Conservation (phyloP, 2,888 invertebrate genomes). For the Apomyelois bistriatella region DNA sequence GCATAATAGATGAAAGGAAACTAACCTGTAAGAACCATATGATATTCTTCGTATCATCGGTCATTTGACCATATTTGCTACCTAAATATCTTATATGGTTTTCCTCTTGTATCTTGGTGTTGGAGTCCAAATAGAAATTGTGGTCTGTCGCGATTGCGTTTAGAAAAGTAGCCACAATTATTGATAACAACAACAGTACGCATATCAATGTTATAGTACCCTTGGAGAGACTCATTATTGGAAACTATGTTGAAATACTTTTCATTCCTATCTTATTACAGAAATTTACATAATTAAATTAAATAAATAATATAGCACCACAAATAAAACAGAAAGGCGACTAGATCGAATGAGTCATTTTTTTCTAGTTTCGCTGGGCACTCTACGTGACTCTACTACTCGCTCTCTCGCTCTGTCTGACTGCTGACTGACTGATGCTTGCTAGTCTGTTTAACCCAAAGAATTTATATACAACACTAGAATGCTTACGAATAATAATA, state of each 20-base stretch:
- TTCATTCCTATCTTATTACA: neutral
- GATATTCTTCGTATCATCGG: constrained; percentile 79
- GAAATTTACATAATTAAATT: constrained; percentile 6
- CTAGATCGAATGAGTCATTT: neutral
- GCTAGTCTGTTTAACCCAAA: no score
- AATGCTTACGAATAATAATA: no score
- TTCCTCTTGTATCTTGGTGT: constrained; percentile 48
- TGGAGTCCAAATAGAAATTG: constrained; percentile 56
- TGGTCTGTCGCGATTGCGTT: constrained; percentile 83
- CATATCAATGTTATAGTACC: constrained; percentile 80
- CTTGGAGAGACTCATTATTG: constrained; percentile 82
- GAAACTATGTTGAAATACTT: neutral
- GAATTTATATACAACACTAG: no score
- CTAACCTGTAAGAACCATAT: constrained; percentile 89
- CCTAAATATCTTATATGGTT: constrained; percentile 55
- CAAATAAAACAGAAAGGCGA: neutral
- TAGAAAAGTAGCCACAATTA: constrained; percentile 84
- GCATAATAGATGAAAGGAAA: constrained; percentile 8
- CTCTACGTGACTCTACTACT: no score
- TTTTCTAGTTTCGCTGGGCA: neutral
- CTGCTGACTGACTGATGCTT: no score
- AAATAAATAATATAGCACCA: constrained; percentile 4
- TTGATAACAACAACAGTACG: constrained; percentile 82
- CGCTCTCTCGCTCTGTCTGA: no score
- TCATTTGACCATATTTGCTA: constrained; percentile 67